Evolutionary conservation across 2,797 vertebrate genomes (phyloP), one percentile per base, ranked within the genome.

Genomic region (Fratercula arctica): DNA sequence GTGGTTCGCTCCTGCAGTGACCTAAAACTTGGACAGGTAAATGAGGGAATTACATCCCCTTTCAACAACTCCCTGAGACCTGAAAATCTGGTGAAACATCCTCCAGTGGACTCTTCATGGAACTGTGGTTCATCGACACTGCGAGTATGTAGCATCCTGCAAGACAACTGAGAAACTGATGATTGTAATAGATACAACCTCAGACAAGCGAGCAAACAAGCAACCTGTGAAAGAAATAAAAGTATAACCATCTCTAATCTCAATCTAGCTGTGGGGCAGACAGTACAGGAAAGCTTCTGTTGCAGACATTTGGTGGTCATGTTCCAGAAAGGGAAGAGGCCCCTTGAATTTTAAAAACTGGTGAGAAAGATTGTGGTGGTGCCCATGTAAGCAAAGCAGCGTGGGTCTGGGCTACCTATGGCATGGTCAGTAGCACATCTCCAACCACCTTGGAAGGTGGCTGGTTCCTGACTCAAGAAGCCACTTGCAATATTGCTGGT

Each of bases 1-100:
- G 64, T 9, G 24, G 13, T 53, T 85, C 37, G 12, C 19, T 93
- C 69, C 39, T 37, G 53, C 51, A 90, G 74, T 80, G 84, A 90
- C 53, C 68, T 91, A 89, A 91, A 93, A 74, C 37, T 50, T 68
- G 64, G 57, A 43, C 43, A 96, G 82, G 91, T 90, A 93, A 89
- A 78, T 66, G 79, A 94, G 19, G 35, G 29, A 96, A 54, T 6
- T 91, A 29, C n/a, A 54, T 64, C 7, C 12, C 24, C 60, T 41
- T 91, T 83, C 76, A 86, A 63, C 37, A 75, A 25, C 29, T 78
- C 50, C 57, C n/a, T 35, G 25, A 92, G 26, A 84, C 33, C 20
- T 81, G 69, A 81, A 92, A 93, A 75, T 56, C 56, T 46, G 57
- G 37, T 75, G 57, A 45, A 87, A 93, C 69, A 61, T 50, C 46